Evolutionary conservation across 1,140 invertebrate genomes (phyloP).

Genomic region (Euschistus heros): DNA sequence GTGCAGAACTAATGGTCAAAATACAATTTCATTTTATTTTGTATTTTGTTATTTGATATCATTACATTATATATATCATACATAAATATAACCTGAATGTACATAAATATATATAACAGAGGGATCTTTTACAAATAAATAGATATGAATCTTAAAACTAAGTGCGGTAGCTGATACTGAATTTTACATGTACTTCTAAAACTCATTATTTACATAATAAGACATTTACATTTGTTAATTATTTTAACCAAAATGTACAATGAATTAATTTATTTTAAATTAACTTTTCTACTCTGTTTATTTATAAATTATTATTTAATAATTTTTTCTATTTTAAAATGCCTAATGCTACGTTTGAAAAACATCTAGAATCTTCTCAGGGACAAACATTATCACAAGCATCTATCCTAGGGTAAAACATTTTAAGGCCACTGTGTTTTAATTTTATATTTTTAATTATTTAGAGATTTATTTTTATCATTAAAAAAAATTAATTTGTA

Average conservation of each 20-base stretch:
- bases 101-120: slow-evolving; percentile 15
- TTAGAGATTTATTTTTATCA: too few relatives aligned
- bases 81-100: slow-evolving; percentile 15
- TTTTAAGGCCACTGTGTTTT: slow-evolving; percentile 4
- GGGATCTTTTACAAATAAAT: slow-evolving; percentile 1
- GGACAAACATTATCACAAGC: too few relatives aligned
- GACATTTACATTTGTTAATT: too few relatives aligned
- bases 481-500: too few relatives aligned
- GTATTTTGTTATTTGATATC: background rate
- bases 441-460: background rate
- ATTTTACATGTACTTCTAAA: background rate
- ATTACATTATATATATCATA: slow-evolving; percentile 8
- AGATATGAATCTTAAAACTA: slow-evolving; percentile 3
- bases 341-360: too few relatives aligned
- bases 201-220: too few relatives aligned
- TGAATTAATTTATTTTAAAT: too few relatives aligned
- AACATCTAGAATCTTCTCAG: too few relatives aligned
- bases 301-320: too few relatives aligned
- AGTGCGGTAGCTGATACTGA: background rate
- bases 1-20: slow-evolving; percentile 4
- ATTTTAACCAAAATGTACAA: too few relatives aligned
- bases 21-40: slow-evolving; percentile 10
- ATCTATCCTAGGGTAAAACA: background rate
- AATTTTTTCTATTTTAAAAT: too few relatives aligned
- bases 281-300: too few relatives aligned